Evolutionary conservation across 2,888 invertebrate species (phyloP), one percentile per base, ranked within the genome.

Genomic region (Hoplodrina blanda): DNA sequence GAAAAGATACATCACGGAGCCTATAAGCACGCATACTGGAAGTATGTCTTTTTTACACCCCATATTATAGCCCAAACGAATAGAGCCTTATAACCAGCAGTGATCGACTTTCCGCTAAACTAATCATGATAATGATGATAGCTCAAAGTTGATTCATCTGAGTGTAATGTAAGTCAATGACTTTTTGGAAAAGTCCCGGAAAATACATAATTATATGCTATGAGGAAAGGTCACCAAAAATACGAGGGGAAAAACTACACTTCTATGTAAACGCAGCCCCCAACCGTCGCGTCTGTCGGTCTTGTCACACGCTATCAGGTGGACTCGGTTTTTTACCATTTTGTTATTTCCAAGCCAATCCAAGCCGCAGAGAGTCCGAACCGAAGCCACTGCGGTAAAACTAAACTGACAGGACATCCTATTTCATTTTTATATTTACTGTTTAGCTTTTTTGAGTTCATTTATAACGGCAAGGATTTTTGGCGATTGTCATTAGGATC

Each of bases 261-360:
- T 69, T n/a, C 86, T 80, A 82, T 90, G 86, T 87, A 75, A 88
- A 56, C 6, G 37, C 33, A 11, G 44, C 52, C 70, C 5, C 41
- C 56, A 49, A 71, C 72, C 76, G 69, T 73, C 75, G 73, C 69
- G 85, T 88, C 88, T 87, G 85, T 90, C 85, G 82, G 82, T 84
- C 84, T 37, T 91, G 91, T 90, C 92, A 89, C 83, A 75, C 85
- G 84, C 78, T 91, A 92, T 91, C 92, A 86, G 89, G 85, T 77
- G 77, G 78, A 81, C 79, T 86, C 70, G 60, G 69, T 84, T 88
- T 90, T 88, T 88, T 86, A 76, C 78, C 80, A 83, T 88, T 90
- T 89, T 86, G 86, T 84, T 87, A 83, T 87, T 86, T 81, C 70
- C 57, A 65, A 70, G 70, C 75, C 84, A 82, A 87, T 87, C 82